Evolutionary conservation across 2,113 vertebrate genomes (phyloP).

Genomic region (Syngnathus scovelli): DNA sequence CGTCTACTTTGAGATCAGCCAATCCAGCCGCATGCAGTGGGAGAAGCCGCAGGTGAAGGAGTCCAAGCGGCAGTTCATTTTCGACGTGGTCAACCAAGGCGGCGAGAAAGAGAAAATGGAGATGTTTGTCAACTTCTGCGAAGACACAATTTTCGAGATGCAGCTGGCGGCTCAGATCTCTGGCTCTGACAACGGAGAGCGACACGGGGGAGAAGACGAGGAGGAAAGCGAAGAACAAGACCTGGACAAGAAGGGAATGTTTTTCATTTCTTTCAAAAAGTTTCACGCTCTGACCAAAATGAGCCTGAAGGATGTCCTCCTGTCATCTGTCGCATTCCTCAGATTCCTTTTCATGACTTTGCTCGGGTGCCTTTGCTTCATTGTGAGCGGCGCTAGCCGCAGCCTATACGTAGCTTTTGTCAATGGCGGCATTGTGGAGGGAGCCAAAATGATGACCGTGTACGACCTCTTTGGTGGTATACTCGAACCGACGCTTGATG

Average conservation of each 20-base stretch:
- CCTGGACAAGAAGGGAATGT: conserved; percentile 65
- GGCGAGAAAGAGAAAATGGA: conserved; percentile 98
- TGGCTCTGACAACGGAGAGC: conserved; percentile 72
- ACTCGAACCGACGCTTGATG: conserved; percentile 88
- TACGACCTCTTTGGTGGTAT: conserved; percentile 81
- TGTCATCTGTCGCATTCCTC: conserved; percentile 67
- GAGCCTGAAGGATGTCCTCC: conserved; percentile 78
- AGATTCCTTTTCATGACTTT: conserved; percentile 68
- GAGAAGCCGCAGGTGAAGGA: conserved; percentile 97
- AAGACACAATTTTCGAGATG: conserved; percentile 98
- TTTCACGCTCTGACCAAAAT: conserved; percentile 82
- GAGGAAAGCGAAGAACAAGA: conserved; percentile 54
- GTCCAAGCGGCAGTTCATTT: conserved; percentile 94
- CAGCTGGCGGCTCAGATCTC: conserved; percentile 91
- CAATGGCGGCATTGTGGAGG: conserved; percentile 82
- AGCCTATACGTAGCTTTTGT: conserved; percentile 79
- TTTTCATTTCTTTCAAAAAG: conserved; percentile 74
- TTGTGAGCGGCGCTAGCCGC: conserved; percentile 70
- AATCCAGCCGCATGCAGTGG: conserved; percentile 92
- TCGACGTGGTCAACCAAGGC: conserved; percentile 89
- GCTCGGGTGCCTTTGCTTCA: conserved; percentile 63
- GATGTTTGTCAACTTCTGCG: conserved; percentile 94
- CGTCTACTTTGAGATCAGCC: conserved; percentile 94
- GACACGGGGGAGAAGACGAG: conserved; percentile 69
- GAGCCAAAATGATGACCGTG: conserved; percentile 80